Evolutionary conservation across 1,140 invertebrate species (phyloP).

Genomic region (Drosophila bipectinata): DNA sequence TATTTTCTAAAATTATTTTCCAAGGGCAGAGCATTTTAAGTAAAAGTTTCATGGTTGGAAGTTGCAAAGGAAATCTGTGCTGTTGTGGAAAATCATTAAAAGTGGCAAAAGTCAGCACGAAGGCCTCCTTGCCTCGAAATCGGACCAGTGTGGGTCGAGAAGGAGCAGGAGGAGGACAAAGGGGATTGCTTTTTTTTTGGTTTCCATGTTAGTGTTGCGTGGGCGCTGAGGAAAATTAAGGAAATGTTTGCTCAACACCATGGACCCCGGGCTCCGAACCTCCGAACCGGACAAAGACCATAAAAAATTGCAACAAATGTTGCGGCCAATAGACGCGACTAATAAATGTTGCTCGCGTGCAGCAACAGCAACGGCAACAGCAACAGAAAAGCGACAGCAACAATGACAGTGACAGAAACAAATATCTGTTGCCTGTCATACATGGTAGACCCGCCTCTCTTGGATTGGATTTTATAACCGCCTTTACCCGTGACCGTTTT

Average conservation of each 20-base stretch:
- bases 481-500: constrained; percentile 7
- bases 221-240: constrained; percentile 63
- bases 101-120: constrained; percentile 35
- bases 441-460: constrained; percentile 1
- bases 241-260: constrained; percentile 64
- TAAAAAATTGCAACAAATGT: constrained; percentile 79
- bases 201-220: constrained; percentile 21
- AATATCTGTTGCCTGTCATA: constrained; percentile 56
- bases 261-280: background rate
- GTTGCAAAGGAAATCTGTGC: constrained; percentile 8
- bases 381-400: constrained; percentile 29
- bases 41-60: background rate
- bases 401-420: constrained; percentile 53
- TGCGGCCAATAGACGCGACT: constrained; percentile 62
- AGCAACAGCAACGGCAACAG: constrained; percentile 24
- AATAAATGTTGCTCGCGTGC: constrained; percentile 68
- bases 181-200: constrained; percentile 20
- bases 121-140: constrained; percentile 1
- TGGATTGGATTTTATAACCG: constrained; percentile 30
- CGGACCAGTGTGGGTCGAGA: constrained; percentile 16
- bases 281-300: constrained; percentile 33
- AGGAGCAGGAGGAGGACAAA: constrained; percentile 7
- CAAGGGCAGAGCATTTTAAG: background rate
- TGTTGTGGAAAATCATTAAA: constrained; percentile 52
- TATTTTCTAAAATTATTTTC: background rate